These are phyloP conservation scores for Delia radicum DNA, from an alignment of 1,140 invertebrate species.

Conservation along the genomic window DNA sequence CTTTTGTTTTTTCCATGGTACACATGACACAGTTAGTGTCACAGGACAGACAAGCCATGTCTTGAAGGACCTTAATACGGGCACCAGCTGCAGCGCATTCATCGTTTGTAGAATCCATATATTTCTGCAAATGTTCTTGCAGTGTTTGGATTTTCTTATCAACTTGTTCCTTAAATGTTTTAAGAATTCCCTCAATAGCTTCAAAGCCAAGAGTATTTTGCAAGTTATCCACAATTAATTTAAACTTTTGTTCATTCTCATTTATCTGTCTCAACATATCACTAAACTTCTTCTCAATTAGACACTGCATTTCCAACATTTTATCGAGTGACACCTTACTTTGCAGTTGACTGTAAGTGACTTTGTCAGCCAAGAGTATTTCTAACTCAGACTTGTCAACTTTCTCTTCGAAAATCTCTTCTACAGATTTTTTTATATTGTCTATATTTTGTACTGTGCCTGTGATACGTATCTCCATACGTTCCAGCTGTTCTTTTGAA, in stretches of 20 bases:
- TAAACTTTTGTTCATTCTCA: conserved; percentile 64
- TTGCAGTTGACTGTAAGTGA: conserved; percentile 65
- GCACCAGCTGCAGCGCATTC: conserved; percentile 72
- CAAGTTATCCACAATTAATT: conserved; percentile 66
- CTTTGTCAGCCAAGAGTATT: conserved; percentile 70
- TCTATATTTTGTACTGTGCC: conserved; percentile 21
- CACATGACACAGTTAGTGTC: conserved; percentile 70
- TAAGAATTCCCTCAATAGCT: conserved; percentile 67
- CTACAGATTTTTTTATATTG: conserved; percentile 36
- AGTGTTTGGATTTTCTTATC: conserved; percentile 63
- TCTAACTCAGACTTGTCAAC: conserved; percentile 68
- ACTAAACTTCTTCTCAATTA: conserved; percentile 63
- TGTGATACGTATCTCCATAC: background rate
- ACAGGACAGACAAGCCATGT: conserved; percentile 73
- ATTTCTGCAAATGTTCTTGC: conserved; percentile 64
- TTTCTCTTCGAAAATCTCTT: conserved; percentile 51
- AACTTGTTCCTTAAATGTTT: conserved; percentile 67
- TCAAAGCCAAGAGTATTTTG: conserved; percentile 68
- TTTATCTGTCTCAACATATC: conserved; percentile 65
- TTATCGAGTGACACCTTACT: conserved; percentile 71
- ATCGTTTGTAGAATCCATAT: conserved; percentile 52
- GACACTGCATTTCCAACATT: conserved; percentile 67
- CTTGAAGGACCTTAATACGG: conserved; percentile 64
- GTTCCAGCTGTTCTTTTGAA: conserved; percentile 11
- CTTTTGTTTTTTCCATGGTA: conserved; percentile 59